These are phyloP conservation scores for Damaliscus lunatus DNA, from an alignment of 2,113 vertebrate species.

Conservation along the genomic window DNA sequence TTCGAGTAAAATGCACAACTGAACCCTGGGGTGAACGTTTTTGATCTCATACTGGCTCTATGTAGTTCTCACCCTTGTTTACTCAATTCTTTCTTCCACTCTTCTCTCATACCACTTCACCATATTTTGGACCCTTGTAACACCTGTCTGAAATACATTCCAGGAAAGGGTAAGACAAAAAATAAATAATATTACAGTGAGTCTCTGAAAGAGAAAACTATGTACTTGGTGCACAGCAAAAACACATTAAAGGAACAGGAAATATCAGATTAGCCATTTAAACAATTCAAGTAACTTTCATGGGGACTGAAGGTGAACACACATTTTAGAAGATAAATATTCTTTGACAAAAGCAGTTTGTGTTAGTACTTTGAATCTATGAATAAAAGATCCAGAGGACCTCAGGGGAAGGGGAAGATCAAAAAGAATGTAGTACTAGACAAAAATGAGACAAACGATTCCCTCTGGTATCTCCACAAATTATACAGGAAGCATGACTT, in stretches of 20 bases:
- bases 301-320: neutral
- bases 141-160: neutral
- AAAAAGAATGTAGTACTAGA: conserved; percentile 60
- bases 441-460: conserved; percentile 55
- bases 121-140: neutral
- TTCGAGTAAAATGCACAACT: neutral
- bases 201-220: conserved; percentile 14
- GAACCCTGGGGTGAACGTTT: neutral
- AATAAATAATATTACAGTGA: conserved; percentile 13
- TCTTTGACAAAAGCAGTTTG: conserved; percentile 48
- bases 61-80: neutral
- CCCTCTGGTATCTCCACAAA: conserved; percentile 38
- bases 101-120: neutral
- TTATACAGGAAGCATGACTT: conserved; percentile 51
- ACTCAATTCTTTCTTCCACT: neutral
- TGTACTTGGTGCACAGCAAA: neutral
- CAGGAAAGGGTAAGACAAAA: conserved; percentile 18
- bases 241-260: conserved; percentile 12
- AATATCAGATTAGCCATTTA: conserved; percentile 19
- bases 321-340: conserved; percentile 51
- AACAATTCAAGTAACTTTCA: conserved; percentile 29
- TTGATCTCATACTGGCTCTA: neutral
- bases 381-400: conserved; percentile 67
- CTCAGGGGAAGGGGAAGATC: conserved; percentile 65
- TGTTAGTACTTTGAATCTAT: conserved; percentile 55